These are phyloP conservation scores for cattle (Bos taurus) DNA, from an alignment of 2,113 vertebrate species.

Conservation along the genomic window DNA sequence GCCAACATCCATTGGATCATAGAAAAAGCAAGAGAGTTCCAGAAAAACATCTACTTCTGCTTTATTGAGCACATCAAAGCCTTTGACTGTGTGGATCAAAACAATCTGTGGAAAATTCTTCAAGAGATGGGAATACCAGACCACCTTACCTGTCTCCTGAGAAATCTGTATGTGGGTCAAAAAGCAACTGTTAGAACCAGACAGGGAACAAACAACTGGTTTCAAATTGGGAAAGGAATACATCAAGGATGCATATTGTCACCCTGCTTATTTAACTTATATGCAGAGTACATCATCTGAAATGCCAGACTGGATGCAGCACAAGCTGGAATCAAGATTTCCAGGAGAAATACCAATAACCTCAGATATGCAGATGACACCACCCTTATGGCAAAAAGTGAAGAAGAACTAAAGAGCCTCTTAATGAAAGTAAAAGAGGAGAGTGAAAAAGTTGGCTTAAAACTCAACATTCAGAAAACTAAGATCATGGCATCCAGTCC, in stretches of 20 bases:
- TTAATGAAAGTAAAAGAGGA: background rate
- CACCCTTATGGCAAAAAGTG: background rate
- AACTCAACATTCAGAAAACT: background rate
- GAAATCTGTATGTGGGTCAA: background rate
- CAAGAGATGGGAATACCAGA: background rate
- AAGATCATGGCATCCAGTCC: background rate
- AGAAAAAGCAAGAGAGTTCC: background rate
- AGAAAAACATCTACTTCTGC: background rate
- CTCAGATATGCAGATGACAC: background rate
- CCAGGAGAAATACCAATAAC: background rate
- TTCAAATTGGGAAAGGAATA: background rate
- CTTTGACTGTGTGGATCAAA: background rate
- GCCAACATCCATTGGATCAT: rapidly evolving
- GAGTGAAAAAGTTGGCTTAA: background rate
- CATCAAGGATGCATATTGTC: background rate
- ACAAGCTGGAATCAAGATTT: background rate
- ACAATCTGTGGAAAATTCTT: background rate
- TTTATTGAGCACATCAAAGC: background rate
- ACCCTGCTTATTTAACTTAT: background rate
- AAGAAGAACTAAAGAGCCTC: background rate
- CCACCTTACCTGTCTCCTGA: background rate
- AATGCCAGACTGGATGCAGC: background rate
- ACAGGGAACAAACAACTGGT: background rate
- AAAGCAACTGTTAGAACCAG: background rate
- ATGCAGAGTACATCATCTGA: background rate